A percentile compares a stretch with the other conserved stretches of the same genome.
These are phyloP conservation scores for Epinotia bilunana DNA, from an alignment of 2,888 invertebrate species.

Conservation along the genomic window DNA sequence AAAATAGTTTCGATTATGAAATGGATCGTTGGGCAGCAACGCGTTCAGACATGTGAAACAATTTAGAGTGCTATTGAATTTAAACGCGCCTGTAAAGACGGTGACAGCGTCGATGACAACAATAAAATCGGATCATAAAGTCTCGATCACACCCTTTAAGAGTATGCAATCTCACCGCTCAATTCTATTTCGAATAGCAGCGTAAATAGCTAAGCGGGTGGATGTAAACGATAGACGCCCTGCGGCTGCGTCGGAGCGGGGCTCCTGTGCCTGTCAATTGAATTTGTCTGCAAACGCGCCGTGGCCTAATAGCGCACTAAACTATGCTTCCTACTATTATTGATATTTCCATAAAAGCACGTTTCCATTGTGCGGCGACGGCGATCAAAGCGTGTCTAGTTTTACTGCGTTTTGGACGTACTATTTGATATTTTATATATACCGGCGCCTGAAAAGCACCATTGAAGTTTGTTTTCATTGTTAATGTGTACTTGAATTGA, in stretches of 20 bases:
- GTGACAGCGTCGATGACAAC: conserved; percentile 68
- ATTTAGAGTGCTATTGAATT: conserved; percentile 59
- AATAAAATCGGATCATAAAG: conserved; percentile 77
- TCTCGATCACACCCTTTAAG: conserved; percentile 73
- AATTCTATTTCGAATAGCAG: conserved; percentile 76
- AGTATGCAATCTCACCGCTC: conserved; percentile 77
- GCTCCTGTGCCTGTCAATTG: conserved; percentile 79
- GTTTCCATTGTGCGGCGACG: conserved; percentile 66
- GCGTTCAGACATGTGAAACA: conserved; percentile 53
- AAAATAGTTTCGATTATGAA: conserved; percentile 36
- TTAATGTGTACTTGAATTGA: conserved; percentile 61
- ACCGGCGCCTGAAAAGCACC: conserved; percentile 55
- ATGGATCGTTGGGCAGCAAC: conserved; percentile 24
- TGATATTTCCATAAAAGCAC: conserved; percentile 76
- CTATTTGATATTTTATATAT: conserved; percentile 70
- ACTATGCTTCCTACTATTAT: conserved; percentile 76
- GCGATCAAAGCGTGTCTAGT: conserved; percentile 63
- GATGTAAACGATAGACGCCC: conserved; percentile 77
- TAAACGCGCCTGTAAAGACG: conserved; percentile 63
- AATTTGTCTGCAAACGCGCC: conserved; percentile 82
- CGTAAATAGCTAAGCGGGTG: conserved; percentile 77
- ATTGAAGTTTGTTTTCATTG: conserved; percentile 62
- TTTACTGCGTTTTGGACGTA: conserved; percentile 68
- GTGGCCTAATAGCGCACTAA: conserved; percentile 79
- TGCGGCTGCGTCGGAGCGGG: conserved; percentile 73